Base-by-base conservation (phyloP, 2,888 invertebrate genomes). In the Lampropteryx suffumata region DNA sequence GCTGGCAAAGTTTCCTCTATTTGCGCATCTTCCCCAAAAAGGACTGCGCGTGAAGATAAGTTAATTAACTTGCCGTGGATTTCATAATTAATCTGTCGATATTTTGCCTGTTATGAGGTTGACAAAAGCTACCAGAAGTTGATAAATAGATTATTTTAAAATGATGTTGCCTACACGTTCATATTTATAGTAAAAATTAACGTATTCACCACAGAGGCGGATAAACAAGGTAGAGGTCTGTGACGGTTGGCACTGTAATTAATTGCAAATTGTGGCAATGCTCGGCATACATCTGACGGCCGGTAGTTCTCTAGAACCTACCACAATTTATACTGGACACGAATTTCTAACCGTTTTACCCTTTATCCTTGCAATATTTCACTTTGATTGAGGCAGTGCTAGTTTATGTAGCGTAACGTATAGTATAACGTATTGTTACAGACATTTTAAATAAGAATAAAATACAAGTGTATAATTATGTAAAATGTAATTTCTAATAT, bases 231-330 rank as follows among this genome's bases (percentile, higher is more conserved):
- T 64, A 57, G 57, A 57, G 40, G 51, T 50, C 52, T 58, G 69
- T 61, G 53, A 65, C 61, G 59, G 60, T 2, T 17, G 17, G 61
- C 65, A 67, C 63, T 63, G 76, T 77, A 79, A 79, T 82, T 82
- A 82, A 82, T 82, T 76, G 76, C 75, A 73, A 76, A 80, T 79
- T 78, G 79, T 70, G 75, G 73, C 73, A 69, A 71, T 67, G 72
- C 60, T 57, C 53, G 53, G 58, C 64, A 67, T 68, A 60, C 61
- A 56, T 64, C 64, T 65, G 69, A 55, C 57, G 34, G 52, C 43
- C 55, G 34, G 60, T 50, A 39, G 35, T 21, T 14, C 34, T 44
- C 39, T 49, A 35, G 30, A 43, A 42, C 57, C 53, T 56, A 33
- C 36, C 44, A 42, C 50, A 50, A 53, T 53, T 57, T 56, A 52